Evolutionary conservation across 1,140 invertebrate genomes (phyloP).

Genomic region (Drosophila lacteicornis): DNA sequence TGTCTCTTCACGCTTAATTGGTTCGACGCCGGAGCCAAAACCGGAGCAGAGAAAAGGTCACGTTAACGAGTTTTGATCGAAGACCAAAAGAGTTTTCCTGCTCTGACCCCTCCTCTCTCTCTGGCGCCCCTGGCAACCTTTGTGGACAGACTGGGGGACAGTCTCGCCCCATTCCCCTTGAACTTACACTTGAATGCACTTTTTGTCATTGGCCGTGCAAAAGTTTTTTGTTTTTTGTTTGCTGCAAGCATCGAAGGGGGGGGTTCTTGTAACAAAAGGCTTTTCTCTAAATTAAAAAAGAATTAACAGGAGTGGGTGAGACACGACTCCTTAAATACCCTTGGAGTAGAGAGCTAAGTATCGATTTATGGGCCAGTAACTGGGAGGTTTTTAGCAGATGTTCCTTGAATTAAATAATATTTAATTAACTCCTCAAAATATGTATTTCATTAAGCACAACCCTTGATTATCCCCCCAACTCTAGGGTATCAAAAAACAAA

Average conservation of each 20-base stretch:
- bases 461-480: background rate
- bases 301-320: background rate
- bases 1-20: slow-evolving; percentile 65
- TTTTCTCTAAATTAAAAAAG: slow-evolving; percentile 62
- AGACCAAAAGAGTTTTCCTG: slow-evolving; percentile 19
- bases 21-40: slow-evolving; percentile 32
- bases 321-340: background rate
- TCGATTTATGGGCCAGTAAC: no score
- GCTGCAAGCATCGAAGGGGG: background rate
- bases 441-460: no score
- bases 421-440: no score
- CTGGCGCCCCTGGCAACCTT: background rate
- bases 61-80: slow-evolving; percentile 71
- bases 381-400: no score
- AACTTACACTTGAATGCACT: slow-evolving; percentile 71
- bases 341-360: background rate
- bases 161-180: slow-evolving; percentile 6
- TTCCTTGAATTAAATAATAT: no score
- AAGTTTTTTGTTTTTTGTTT: slow-evolving; percentile 12
- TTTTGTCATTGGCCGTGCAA: slow-evolving; percentile 52
- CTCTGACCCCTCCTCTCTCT: background rate
- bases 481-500: slow-evolving; percentile 4
- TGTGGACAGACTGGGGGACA: slow-evolving; percentile 10
- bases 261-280: slow-evolving; percentile 44
- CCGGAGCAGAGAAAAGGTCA: slow-evolving; percentile 62